phyloP scores from a whole-genome alignment of 2,113 vertebrate species.

The Ammospiza caudacuta region DNA sequence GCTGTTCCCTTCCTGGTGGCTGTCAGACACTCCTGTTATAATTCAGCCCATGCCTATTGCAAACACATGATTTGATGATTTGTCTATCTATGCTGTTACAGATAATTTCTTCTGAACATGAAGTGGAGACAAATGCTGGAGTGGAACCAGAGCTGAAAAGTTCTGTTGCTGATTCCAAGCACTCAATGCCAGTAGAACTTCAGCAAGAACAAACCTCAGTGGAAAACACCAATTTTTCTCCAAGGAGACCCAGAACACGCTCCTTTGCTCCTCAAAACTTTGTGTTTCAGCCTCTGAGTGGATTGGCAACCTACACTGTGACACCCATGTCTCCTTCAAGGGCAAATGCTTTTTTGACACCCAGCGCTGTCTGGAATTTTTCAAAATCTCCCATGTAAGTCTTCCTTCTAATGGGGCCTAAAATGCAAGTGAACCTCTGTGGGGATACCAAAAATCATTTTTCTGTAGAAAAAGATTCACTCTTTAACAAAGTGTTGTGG shows the following conservation, averaged over 20 bases:
- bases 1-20: neutral
- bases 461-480: neutral
- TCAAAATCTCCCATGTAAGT: constrained; percentile 58
- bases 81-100: neutral
- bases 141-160: neutral
- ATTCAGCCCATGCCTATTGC: neutral
- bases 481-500: neutral
- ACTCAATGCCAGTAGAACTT: neutral
- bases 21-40: neutral
- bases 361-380: constrained; percentile 72
- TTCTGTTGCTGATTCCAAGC: neutral
- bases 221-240: neutral
- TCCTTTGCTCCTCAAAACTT: constrained; percentile 93
- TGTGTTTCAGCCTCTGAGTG: constrained; percentile 84
- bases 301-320: constrained; percentile 79
- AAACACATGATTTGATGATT: neutral
- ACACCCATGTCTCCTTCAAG: constrained; percentile 83
- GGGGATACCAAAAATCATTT: neutral
- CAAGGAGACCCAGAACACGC: constrained; percentile 34
- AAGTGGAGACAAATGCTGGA: constrained; percentile 17
- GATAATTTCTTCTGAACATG: constrained; percentile 37
- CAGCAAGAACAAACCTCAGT: neutral
- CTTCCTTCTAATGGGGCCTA: neutral
- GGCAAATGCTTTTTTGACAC: constrained; percentile 80
- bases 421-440: neutral